Evolutionary conservation across 2,797 vertebrate species (phyloP), one percentile per base, ranked within the genome.

Genomic region (Labroides dimidiatus): DNA sequence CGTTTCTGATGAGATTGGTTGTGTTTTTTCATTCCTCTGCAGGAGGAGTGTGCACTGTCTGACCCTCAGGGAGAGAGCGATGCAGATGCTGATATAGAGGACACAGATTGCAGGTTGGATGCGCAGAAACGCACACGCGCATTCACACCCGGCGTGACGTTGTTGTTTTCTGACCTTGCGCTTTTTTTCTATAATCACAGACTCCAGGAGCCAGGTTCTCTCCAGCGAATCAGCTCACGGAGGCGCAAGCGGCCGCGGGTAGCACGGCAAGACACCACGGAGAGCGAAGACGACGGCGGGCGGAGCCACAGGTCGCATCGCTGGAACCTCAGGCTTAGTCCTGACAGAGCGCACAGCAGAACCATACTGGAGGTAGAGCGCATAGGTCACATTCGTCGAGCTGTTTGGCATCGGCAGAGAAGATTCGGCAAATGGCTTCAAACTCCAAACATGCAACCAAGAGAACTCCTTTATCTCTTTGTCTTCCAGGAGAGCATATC

Each of bases 1-100:
- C 20, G 7, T 58, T 17, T 43, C 3, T 13, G 30, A 33, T 8
- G 30, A 9, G 8, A 33, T 14, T 19, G 2, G 3, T 33, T 1
- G 19, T 8, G 0, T 16, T 27, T 62, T 68, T 33, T 53, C 11
- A 1, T 44, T 49, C 7, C 13, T 56, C 13, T 70, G 50, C 86
- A 95, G 94, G 93, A 94, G 81, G 94, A 95, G 71, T 92, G 90
- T 48, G 78, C 81, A 0, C 66, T 93, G 81, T 93, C 94, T 1
- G 93, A 94, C 80, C 93, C 92, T 84, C 94, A 93, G 89, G 93
- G 94, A 39, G 94, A 94, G 64, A 95, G 94, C 10, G 94, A 95
- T 21, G 94, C 93, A 14, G 94, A 95, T 21, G 94, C 94, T 44
- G 94, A 94, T 48, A 93, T 94, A 21, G 94, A 95, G 77, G 94